Evolutionary conservation across 2,888 invertebrate species (phyloP).

Genomic region (Osedax fenrisi): DNA sequence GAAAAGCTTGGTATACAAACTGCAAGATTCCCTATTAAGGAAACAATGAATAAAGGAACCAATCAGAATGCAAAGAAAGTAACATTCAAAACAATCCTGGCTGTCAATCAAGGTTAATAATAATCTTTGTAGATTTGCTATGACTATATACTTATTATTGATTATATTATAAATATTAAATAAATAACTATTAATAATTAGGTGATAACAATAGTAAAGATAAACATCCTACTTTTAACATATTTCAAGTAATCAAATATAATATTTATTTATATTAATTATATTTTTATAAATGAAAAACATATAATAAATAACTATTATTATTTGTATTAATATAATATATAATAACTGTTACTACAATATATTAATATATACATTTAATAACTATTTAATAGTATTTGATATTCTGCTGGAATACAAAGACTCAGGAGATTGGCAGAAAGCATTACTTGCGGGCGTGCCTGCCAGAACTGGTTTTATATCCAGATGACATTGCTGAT

Average conservation of each 20-base stretch:
- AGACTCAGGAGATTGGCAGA: conserved; percentile 42
- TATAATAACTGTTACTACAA: too few species aligned
- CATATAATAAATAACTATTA: too few species aligned
- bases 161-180: too few species aligned
- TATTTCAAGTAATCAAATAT: too few species aligned
- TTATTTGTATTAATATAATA: too few species aligned
- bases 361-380: background rate
- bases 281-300: too few species aligned
- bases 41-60: conserved; percentile 38
- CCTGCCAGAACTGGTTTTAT: conserved; percentile 45
- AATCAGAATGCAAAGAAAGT: conserved; percentile 30
- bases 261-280: too few species aligned
- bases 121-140: background rate
- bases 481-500: too few species aligned
- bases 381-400: conserved; percentile 37
- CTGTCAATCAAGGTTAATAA: conserved; percentile 41
- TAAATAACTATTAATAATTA: too few species aligned
- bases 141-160: background rate
- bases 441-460: conserved; percentile 41
- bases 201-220: too few species aligned
- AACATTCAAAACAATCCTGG: conserved; percentile 40
- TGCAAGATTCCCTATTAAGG: conserved; percentile 42
- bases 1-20: conserved; percentile 34
- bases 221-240: too few species aligned
- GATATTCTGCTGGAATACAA: conserved; percentile 44